Evolutionary conservation across 2,888 invertebrate species (phyloP).

Genomic region (Drosophila fulvimacula): DNA sequence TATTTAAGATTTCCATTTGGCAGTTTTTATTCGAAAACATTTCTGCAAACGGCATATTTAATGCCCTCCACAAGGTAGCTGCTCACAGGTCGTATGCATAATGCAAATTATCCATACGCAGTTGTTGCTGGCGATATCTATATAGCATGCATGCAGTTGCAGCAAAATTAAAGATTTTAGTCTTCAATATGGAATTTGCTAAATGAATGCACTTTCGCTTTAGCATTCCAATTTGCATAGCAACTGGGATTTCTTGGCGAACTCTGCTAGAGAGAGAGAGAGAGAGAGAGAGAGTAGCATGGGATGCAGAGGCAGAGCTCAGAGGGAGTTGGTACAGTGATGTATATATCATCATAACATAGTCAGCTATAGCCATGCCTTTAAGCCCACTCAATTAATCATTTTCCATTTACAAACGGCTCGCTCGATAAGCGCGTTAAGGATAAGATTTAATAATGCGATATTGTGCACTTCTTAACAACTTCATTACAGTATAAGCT

Average conservation of each 20-base stretch:
- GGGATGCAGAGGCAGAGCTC: not conserved
- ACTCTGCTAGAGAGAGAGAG: not conserved
- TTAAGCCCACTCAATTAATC: not conserved
- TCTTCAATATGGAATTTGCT: slow-evolving; percentile 25
- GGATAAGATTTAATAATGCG: slow-evolving; percentile 1
- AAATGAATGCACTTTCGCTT: slow-evolving; percentile 31
- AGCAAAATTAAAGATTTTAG: slow-evolving; percentile 34
- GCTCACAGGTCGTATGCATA: slow-evolving; percentile 48
- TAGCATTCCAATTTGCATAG: slow-evolving; percentile 50
- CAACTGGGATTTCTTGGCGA: slow-evolving; percentile 14
- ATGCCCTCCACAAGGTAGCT: not conserved
- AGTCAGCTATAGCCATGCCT: not conserved
- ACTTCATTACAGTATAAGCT: slow-evolving; percentile 13
- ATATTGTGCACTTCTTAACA: slow-evolving; percentile 14
- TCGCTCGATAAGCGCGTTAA: not conserved
- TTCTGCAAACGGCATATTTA: slow-evolving; percentile 24
- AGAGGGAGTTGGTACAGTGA: not conserved
- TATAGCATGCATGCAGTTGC: not conserved
- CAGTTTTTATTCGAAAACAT: slow-evolving; percentile 22
- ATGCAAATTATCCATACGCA: slow-evolving; percentile 30
- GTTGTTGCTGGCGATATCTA: slow-evolving; percentile 6
- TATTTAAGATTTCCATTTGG: slow-evolving; percentile 26
- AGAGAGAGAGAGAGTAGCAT: too few relatives aligned
- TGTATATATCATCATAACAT: too few relatives aligned
- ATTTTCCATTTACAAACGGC: not conserved